Conservation (phyloP, 2,113 vertebrate species). For the Oenanthe oenanthe region DNA sequence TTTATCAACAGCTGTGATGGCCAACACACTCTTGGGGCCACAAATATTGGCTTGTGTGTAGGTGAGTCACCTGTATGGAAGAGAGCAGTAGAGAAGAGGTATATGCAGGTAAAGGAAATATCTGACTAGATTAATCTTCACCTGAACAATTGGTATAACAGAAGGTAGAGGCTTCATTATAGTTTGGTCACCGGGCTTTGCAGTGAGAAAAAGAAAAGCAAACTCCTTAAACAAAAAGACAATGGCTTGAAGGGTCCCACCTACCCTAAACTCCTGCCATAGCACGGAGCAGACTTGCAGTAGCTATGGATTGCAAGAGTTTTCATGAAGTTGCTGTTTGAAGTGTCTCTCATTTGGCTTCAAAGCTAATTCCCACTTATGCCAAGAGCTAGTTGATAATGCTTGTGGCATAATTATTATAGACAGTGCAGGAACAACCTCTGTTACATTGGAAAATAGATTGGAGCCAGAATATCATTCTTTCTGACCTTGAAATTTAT, state of each 20-base stretch:
- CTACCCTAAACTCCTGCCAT: neutral
- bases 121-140: neutral
- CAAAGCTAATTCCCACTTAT: neutral
- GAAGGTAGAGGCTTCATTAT: neutral
- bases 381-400: neutral
- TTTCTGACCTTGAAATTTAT: neutral
- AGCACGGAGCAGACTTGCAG: neutral
- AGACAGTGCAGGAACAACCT: neutral
- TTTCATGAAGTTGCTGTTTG: neutral
- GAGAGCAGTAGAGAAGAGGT: neutral
- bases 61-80: neutral
- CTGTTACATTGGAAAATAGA: neutral
- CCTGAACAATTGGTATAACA: neutral
- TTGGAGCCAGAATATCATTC: neutral
- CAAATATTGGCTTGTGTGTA: rapidly evolving
- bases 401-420: neutral
- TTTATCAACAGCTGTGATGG: neutral
- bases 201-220: neutral
- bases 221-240: neutral
- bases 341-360: neutral
- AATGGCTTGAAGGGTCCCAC: neutral
- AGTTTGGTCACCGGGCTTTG: neutral
- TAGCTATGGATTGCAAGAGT: neutral
- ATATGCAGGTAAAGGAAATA: neutral
- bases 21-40: neutral